These are phyloP conservation scores for Diuraphis noxia DNA, from an alignment of 1,140 invertebrate species.

Conservation along the genomic window DNA sequence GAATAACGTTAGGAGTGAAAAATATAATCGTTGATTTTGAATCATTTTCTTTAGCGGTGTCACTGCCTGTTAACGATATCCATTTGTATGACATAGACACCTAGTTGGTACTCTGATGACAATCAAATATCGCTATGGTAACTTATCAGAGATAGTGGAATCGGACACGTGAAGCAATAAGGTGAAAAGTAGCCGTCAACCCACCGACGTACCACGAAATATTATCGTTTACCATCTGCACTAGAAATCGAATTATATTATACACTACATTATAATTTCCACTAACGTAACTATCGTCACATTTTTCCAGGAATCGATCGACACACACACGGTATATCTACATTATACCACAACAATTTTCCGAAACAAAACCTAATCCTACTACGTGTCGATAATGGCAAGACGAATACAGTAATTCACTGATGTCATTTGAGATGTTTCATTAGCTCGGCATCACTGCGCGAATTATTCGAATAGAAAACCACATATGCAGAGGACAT, in stretches of 20 bases:
- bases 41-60: not conserved
- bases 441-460: not conserved
- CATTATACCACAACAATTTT: not conserved
- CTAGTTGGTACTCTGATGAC: not conserved
- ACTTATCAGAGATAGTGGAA: not conserved
- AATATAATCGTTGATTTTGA: not conserved
- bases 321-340: not conserved
- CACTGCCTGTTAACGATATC: not conserved
- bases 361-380: not conserved
- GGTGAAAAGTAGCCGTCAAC: not conserved
- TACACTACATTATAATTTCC: not conserved
- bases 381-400: not conserved
- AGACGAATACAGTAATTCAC: not conserved
- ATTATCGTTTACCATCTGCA: not conserved
- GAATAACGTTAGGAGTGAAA: not conserved
- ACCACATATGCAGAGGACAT: not conserved
- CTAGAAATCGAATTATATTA: not conserved
- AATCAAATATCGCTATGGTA: not conserved
- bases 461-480: not conserved
- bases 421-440: not conserved
- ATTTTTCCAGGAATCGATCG: not conserved
- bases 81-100: not conserved
- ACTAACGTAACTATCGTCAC: not conserved
- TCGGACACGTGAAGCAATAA: not conserved
- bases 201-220: not conserved